Conservation (phyloP, 2,888 invertebrate species). For the Sicus ferrugineus region DNA sequence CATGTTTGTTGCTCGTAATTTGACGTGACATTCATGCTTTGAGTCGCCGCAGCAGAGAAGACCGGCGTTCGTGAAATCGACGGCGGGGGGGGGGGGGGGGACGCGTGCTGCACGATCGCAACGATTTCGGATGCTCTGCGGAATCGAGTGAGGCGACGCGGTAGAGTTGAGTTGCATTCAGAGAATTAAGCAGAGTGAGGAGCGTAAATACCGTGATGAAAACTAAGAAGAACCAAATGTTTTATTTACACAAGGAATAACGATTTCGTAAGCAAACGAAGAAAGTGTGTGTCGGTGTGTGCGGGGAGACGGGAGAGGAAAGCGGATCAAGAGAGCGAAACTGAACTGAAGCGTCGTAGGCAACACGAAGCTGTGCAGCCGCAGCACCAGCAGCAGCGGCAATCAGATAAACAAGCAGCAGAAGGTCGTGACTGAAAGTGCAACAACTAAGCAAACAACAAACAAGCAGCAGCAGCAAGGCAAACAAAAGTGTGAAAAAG, state of each 20-base stretch:
- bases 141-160: neutral
- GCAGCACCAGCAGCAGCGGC: neutral
- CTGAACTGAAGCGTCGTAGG: neutral
- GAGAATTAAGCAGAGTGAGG: too few species aligned
- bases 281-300: too few species aligned
- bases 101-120: conserved; percentile 21
- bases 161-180: too few species aligned
- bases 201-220: neutral
- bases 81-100: neutral
- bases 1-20: too few species aligned
- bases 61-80: neutral
- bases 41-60: neutral
- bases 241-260: conserved; percentile 11
- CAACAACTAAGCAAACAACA: conserved; percentile 9
- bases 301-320: neutral
- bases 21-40: too few species aligned
- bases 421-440: conserved; percentile 31
- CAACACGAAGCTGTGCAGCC: neutral
- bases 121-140: neutral
- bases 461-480: neutral
- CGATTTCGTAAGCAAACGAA: neutral
- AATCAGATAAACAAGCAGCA: neutral
- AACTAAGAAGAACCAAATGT: neutral
- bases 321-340: neutral
- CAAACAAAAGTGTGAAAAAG: conserved; percentile 6